phyloP scores from a whole-genome alignment of 2,888 invertebrate species.

The Alsophila aescularia region DNA sequence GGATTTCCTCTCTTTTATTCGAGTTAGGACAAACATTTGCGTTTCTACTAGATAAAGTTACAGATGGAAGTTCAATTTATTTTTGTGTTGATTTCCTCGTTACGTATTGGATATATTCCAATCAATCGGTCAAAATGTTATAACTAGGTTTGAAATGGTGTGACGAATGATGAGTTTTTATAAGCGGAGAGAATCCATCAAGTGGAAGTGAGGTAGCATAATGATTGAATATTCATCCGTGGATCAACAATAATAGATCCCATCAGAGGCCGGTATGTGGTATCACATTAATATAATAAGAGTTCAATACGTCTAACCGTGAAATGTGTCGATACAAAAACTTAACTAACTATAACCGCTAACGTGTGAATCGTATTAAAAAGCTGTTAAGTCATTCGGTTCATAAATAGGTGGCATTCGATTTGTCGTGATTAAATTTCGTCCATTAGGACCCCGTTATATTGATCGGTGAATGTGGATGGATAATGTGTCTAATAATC shows the following conservation, averaged over 20 bases:
- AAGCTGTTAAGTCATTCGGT: slow-evolving; percentile 82
- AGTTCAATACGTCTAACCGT: slow-evolving; percentile 82
- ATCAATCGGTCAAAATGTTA: slow-evolving; percentile 48
- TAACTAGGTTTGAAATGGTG: slow-evolving; percentile 54
- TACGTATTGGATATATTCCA: slow-evolving; percentile 33
- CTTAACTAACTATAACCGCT: slow-evolving; percentile 83
- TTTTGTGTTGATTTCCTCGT: slow-evolving; percentile 26
- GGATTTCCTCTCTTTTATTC: slow-evolving; percentile 49
- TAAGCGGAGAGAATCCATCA: slow-evolving; percentile 60
- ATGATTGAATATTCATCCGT: slow-evolving; percentile 83
- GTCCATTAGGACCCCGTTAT: slow-evolving; percentile 81
- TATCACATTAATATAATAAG: slow-evolving; percentile 83
- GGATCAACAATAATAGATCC: slow-evolving; percentile 83
- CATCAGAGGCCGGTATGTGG: slow-evolving; percentile 81
- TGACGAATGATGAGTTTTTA: slow-evolving; percentile 61
- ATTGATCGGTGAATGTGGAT: slow-evolving; percentile 64
- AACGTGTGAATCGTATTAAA: slow-evolving; percentile 85
- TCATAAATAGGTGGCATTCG: slow-evolving; percentile 84
- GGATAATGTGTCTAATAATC: slow-evolving; percentile 76
- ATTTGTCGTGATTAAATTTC: slow-evolving; percentile 84
- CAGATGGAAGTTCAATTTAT: slow-evolving; percentile 27
- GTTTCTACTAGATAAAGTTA: slow-evolving; percentile 40
- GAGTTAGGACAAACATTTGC: slow-evolving; percentile 38
- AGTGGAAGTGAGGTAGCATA: slow-evolving; percentile 69
- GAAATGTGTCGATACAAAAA: slow-evolving; percentile 83